Conservation (phyloP, 2,113 vertebrate genomes). For the Muntiacus muntjak region DNA sequence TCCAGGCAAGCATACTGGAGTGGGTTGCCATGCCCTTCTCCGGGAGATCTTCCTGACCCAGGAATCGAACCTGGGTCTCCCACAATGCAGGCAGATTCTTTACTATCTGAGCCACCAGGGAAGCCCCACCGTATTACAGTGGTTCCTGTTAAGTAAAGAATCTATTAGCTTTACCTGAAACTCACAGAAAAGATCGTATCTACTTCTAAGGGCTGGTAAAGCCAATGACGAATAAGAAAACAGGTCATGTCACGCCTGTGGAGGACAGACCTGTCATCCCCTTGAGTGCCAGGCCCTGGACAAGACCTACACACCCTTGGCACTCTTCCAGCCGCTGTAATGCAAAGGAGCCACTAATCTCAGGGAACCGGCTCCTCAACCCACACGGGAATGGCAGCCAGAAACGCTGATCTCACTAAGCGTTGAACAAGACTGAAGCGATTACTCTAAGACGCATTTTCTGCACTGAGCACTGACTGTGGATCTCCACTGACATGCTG, state of each 20-base stretch:
- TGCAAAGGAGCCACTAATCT: background rate
- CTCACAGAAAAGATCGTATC: background rate
- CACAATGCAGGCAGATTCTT: background rate
- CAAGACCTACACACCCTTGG: background rate
- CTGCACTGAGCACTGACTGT: background rate
- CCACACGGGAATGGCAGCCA: background rate
- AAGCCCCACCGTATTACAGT: background rate
- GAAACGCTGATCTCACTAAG: background rate
- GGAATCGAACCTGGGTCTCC: background rate
- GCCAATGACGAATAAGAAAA: background rate
- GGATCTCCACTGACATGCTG: background rate
- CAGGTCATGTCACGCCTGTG: fast-evolving
- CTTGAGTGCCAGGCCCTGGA: background rate
- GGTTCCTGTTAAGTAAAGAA: background rate
- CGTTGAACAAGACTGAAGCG: background rate
- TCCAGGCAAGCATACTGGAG: background rate
- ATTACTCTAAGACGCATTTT: background rate
- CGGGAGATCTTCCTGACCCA: background rate
- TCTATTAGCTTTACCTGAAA: background rate
- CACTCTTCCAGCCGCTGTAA: background rate
- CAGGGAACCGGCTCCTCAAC: background rate
- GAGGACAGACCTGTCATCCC: background rate
- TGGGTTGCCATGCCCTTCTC: background rate
- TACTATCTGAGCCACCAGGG: background rate
- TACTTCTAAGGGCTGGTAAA: background rate